A percentile compares a stretch with the other conserved stretches of the same genome.
These are phyloP conservation scores for Tragulus kanchil DNA, from an alignment of 2,113 vertebrate genomes.

Conservation along the genomic window DNA sequence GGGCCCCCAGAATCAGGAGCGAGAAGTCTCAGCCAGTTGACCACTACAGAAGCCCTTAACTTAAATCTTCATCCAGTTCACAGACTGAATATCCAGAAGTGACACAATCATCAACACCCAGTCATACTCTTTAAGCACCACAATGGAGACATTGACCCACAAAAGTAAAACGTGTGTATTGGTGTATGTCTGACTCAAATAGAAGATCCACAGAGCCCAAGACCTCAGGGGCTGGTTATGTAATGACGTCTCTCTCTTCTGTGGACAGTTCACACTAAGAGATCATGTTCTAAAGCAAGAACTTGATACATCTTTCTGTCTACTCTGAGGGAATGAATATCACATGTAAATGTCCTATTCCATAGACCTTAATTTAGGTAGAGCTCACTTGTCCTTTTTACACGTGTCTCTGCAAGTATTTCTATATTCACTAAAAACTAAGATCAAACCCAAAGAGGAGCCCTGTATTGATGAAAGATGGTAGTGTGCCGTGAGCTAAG, in stretches of 20 bases:
- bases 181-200: background rate
- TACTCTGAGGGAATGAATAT: background rate
- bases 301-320: background rate
- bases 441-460: background rate
- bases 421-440: conserved; percentile 4
- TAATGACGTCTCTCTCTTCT: background rate
- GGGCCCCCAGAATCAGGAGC: background rate
- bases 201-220: background rate
- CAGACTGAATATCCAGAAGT: background rate
- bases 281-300: background rate
- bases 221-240: background rate
- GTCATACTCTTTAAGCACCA: background rate
- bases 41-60: background rate
- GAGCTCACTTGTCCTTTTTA: background rate
- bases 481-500: background rate
- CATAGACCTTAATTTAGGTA: background rate
- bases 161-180: background rate
- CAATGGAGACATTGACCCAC: background rate
- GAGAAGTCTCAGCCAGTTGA: background rate
- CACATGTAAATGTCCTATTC: background rate
- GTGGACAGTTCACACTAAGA: background rate
- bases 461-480: background rate
- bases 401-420: background rate
- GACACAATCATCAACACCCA: background rate
- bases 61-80: background rate